Evolutionary conservation across 2,888 invertebrate genomes (phyloP).

Genomic region (Nowickia ferox): DNA sequence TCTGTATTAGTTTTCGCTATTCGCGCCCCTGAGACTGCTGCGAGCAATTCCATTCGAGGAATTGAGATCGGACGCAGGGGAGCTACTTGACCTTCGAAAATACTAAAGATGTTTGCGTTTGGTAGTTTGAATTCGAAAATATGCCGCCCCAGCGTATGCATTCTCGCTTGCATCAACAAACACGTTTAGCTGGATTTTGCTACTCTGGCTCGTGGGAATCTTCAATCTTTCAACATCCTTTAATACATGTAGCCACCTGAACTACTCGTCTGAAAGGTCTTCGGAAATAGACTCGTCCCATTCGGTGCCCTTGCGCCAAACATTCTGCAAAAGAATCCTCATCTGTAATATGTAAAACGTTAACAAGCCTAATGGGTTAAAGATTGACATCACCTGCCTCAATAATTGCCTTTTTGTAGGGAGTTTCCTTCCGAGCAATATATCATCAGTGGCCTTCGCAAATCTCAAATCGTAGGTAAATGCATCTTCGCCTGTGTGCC

Average conservation of each 20-base stretch:
- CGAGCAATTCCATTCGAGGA: slow-evolving; percentile 1
- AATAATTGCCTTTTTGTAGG: too few relatives aligned
- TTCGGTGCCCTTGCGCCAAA: background rate
- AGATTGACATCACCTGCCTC: too few relatives aligned
- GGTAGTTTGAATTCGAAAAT: slow-evolving; percentile 61
- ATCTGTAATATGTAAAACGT: background rate
- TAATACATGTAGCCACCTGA: background rate
- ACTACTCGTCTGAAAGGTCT: background rate
- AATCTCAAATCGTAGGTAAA: too few relatives aligned
- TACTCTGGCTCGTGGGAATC: background rate
- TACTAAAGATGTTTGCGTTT: too few relatives aligned
- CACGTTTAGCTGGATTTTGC: background rate
- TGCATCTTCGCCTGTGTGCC: background rate
- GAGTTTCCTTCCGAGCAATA: too few relatives aligned
- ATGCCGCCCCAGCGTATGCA: slow-evolving; percentile 4
- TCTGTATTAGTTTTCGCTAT: slow-evolving; percentile 60
- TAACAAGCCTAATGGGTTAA: background rate
- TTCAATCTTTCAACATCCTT: background rate
- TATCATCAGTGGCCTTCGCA: too few relatives aligned
- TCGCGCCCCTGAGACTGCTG: slow-evolving; percentile 5
- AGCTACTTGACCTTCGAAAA: background rate
- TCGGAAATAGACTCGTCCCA: background rate
- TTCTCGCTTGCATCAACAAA: too few relatives aligned
- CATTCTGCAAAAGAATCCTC: background rate
- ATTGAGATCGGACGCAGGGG: too few relatives aligned